These are phyloP conservation scores for Dendrolimus pini DNA, from an alignment of 2,888 invertebrate genomes.

Conservation along the genomic window DNA sequence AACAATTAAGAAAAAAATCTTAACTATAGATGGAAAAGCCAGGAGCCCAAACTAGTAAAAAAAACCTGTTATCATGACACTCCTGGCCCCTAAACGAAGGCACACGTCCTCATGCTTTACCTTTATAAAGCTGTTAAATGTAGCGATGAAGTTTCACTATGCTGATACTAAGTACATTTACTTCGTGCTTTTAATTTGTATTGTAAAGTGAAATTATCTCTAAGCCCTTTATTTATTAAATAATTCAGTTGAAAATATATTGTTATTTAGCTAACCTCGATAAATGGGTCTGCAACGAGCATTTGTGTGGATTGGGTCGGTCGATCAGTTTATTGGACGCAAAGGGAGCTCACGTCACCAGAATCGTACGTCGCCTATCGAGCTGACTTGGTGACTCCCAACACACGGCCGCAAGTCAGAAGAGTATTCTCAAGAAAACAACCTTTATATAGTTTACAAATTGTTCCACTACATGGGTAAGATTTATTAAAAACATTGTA, in stretches of 20 bases:
- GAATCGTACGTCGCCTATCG: conserved; percentile 77
- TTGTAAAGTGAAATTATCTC: too few relatives aligned
- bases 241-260: neutral
- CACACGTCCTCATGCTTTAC: too few relatives aligned
- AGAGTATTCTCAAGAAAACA: conserved; percentile 73
- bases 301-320: conserved; percentile 93
- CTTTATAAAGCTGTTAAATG: too few relatives aligned
- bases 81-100: too few relatives aligned
- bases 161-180: too few relatives aligned
- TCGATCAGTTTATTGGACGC: conserved; percentile 89
- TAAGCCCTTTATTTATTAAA: too few relatives aligned
- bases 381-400: conserved; percentile 79
- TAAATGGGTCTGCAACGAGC: conserved; percentile 72
- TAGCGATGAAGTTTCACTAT: too few relatives aligned
- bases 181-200: too few relatives aligned
- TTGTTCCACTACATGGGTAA: conserved; percentile 86
- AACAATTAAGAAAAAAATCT: too few relatives aligned
- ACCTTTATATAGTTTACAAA: conserved; percentile 81
- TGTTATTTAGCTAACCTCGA: conserved; percentile 48
- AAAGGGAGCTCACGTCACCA: conserved; percentile 67
- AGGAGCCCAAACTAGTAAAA: too few relatives aligned
- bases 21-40: too few relatives aligned
- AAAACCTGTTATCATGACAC: too few relatives aligned
- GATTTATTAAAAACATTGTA: conserved; percentile 6
- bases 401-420: conserved; percentile 68